A percentile compares a stretch with the other conserved stretches of the same genome.
Conservation (phyloP, 2,888 invertebrate genomes). For the Uropetala carovei region DNA sequence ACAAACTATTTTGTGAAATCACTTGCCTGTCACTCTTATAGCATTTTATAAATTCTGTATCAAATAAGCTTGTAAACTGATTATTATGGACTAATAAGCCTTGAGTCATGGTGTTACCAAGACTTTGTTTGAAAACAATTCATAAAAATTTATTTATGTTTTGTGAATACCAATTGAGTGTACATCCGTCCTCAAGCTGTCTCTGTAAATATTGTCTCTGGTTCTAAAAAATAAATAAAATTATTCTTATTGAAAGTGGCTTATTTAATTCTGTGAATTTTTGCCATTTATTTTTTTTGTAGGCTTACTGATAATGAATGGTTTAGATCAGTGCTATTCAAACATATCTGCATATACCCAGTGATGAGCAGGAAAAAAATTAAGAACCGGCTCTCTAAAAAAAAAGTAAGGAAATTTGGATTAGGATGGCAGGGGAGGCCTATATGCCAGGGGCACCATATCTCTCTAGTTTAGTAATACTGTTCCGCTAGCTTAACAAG, state of each 20-base stretch:
- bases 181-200: conserved; percentile 58
- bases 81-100: conserved; percentile 54
- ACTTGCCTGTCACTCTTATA: conserved; percentile 55
- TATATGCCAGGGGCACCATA: no score
- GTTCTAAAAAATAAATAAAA: conserved; percentile 54
- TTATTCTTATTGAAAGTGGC: conserved; percentile 30
- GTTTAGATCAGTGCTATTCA: no score
- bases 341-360: no score
- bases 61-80: conserved; percentile 45
- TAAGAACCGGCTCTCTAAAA: no score
- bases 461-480: no score
- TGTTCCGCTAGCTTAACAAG: no score
- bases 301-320: no score
- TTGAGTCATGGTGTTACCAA: conserved; percentile 49
- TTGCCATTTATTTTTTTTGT: no score
- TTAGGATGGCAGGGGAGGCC: no score
- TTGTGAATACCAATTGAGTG: conserved; percentile 31
- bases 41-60: conserved; percentile 50
- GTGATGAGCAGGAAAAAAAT: no score
- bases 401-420: no score
- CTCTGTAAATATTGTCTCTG: conserved; percentile 49
- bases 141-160: conserved; percentile 52
- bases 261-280: background rate
- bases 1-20: conserved; percentile 61
- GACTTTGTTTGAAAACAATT: conserved; percentile 39